A percentile compares a stretch with the other conserved stretches of the same genome.
Conservation (phyloP, 2,113 vertebrate genomes). For the Chrysemys picta region DNA sequence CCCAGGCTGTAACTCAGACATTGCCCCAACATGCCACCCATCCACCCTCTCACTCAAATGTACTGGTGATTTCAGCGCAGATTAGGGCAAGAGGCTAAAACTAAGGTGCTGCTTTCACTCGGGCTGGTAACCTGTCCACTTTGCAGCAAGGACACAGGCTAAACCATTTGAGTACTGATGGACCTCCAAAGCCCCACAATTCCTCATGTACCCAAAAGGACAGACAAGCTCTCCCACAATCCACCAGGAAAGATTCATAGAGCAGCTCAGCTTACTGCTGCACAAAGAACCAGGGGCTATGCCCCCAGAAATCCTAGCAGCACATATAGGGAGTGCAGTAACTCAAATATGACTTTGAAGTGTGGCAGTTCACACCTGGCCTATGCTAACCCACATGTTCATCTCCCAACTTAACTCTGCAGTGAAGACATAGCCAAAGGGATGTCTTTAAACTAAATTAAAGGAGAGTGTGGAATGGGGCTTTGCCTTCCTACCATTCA, state of each 20-base stretch:
- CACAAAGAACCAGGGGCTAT: not conserved
- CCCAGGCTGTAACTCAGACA: not conserved
- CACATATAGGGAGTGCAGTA: not conserved
- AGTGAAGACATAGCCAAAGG: constrained; percentile 11
- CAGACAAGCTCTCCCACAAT: not conserved
- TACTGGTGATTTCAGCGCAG: fast-evolving
- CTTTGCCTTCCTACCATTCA: not conserved
- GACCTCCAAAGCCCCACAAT: not conserved
- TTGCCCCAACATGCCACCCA: not conserved
- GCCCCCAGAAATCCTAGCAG: fast-evolving
- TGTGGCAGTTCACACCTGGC: not conserved
- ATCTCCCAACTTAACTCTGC: not conserved
- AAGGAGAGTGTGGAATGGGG: not conserved
- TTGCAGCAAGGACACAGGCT: not conserved
- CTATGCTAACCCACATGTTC: not conserved
- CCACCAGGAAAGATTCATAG: not conserved
- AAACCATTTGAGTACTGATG: not conserved
- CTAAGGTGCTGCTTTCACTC: not conserved
- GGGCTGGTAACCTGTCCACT: not conserved
- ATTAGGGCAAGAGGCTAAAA: not conserved
- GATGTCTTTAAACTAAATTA: constrained; percentile 11
- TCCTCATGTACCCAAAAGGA: not conserved
- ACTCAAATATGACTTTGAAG: constrained; percentile 6
- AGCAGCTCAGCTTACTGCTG: not conserved
- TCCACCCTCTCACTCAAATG: fast-evolving